These are phyloP conservation scores for Eufriesea mexicana DNA, from an alignment of 1,140 invertebrate genomes.

Conservation along the genomic window DNA sequence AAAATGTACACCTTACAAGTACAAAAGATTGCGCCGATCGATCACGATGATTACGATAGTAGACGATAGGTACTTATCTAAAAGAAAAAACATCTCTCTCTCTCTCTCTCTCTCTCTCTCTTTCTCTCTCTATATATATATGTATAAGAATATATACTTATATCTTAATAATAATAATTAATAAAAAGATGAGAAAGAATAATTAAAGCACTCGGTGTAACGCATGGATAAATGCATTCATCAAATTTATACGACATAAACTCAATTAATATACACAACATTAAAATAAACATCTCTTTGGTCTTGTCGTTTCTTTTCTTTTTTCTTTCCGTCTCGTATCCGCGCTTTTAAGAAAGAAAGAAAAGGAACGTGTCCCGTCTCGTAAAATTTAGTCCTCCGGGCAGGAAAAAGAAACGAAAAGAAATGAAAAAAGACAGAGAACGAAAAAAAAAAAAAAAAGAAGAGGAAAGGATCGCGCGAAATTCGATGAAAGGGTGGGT, in stretches of 20 bases:
- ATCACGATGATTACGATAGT: slow-evolving; percentile 34
- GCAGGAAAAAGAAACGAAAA: background rate
- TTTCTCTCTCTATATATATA: too few relatives aligned
- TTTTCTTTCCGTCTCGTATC: background rate
- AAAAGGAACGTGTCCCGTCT: slow-evolving; percentile 43
- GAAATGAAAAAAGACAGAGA: background rate
- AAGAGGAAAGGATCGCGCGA: background rate
- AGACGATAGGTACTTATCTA: slow-evolving; percentile 34
- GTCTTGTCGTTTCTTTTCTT: slow-evolving; percentile 52
- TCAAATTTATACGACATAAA: slow-evolving; percentile 62
- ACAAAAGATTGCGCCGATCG: slow-evolving; percentile 51
- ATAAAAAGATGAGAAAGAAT: slow-evolving; percentile 49
- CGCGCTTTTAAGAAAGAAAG: slow-evolving; percentile 33
- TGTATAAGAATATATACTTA: slow-evolving; percentile 33
- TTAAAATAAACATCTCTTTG: slow-evolving; percentile 70
- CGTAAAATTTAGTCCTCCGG: slow-evolving; percentile 19
- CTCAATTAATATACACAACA: slow-evolving; percentile 70
- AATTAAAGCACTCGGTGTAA: slow-evolving; percentile 70
- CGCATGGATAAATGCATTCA: slow-evolving; percentile 52
- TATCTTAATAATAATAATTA: slow-evolving; percentile 15
- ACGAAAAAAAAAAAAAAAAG: background rate
- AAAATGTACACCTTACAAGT: slow-evolving; percentile 59
- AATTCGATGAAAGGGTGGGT: background rate
- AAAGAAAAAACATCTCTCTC: background rate
- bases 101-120: too few relatives aligned